Base-by-base conservation (phyloP, 2,113 vertebrate species). In the human region DNA sequence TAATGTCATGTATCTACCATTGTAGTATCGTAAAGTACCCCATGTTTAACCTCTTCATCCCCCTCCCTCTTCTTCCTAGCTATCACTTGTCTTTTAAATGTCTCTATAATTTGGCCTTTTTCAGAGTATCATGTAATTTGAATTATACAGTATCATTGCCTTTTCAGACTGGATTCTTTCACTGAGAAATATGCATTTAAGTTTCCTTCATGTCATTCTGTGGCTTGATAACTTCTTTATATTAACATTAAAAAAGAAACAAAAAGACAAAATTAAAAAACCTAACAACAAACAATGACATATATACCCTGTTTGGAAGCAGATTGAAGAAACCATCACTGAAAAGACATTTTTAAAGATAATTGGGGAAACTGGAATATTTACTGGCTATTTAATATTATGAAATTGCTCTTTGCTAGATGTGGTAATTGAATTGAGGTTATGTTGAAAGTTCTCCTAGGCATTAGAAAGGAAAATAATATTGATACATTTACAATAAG, bases 381-480 rank as follows among this genome's bases (percentile, higher is more conserved):
- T 89, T 82, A 81, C 8, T 84, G 17, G 8, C 9, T 25, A 59
- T 86, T 72, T 93, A 8, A 48, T 85, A 86, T 57, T 92, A 89
- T 40, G 27, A 89, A 75, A 48, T 55, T 61, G 57, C 48, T 66
- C 83, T 57, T 85, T 80, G 6, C 40, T 43, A 90, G 45, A 78
- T 88, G 48, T 52, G 59, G 79, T 40, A n/a, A 68, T 18, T 96
- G 11, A 48, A 55, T 76, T 72, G 43, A 88, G 5, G 43, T 66
- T 87, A 35, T 75, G 30, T 70, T n/a, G 20, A 88, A 88, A n/a
- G 55, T 52, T 32, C 1, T 84, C 45, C 50, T 45, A 82, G 27
- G 5, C 81, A 10, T 90, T 96, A 75, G 40, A 72, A 90, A 92
- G 11, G 30, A 93, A 96, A 97, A 82, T 96, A 90, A 43, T 25